Evolutionary conservation across 2,113 vertebrate genomes (phyloP), one percentile per base, ranked within the genome.

Genomic region (Peromyscus leucopus): DNA sequence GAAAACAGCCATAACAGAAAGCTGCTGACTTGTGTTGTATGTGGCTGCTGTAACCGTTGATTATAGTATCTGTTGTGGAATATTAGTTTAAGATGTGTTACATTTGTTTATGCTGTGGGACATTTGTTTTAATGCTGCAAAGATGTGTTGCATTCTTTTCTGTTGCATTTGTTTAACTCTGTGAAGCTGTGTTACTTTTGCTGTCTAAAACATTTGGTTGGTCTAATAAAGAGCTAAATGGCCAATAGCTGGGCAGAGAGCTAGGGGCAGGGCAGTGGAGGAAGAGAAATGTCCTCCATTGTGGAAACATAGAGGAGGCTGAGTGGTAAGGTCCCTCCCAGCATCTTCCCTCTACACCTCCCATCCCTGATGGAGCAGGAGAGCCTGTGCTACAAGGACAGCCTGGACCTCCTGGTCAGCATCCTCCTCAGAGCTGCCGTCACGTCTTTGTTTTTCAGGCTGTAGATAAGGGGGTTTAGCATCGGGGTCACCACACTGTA

Each of bases 381-480:
- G 55, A 69, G 57, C 39, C 8, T 79, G 51, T 26, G 46, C 79
- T 91, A 97, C 57, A 89, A 72, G 61, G 61, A 72, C 55, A 88
- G 55, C 16, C 74, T 91, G 48, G 46, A 28, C 72, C 94, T 96
- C 87, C 82, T 69, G 76, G 59, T 16, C 72, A 97, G 57, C 67
- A 89, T 65, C 61, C 67, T 97, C 72, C 28, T 93, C 15, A 98
- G 86, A 89, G 97, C 97, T 36, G 55, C 83, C 78, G 95, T 97
- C 19, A 87, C 95, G 7, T 97, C 93, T 10, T 79, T 59, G 59
- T 97, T 98, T 84, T 89, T 97, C 78, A 97, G 67, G 63, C 94
- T 97, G 59, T 96, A 98, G 83, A 96, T 95, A 79, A 97, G 72
- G 0, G 96, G 95, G 74, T 95, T 97, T 63, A 97, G 78, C 55